Evolutionary conservation across 2,113 vertebrate genomes (phyloP), one percentile per base, ranked within the genome.

Genomic region (Ctenomys sociabilis): DNA sequence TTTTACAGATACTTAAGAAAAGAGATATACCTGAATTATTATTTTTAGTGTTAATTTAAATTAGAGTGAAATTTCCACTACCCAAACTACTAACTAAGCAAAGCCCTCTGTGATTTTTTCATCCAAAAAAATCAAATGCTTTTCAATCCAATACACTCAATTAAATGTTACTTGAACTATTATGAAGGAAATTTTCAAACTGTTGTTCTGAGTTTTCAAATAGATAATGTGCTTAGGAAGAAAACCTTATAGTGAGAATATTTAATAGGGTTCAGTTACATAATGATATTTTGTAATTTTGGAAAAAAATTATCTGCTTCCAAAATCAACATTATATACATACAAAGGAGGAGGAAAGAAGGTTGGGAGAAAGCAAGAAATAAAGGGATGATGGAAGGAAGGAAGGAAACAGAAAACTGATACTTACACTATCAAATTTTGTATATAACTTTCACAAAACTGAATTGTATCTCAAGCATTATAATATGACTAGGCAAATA

Each of bases 121-220:
- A 19, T n/a, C 22, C 2, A 4, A 80, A 57, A 91, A 49, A 64
- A 28, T 45, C 32, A 35, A 59, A 1, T 64, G 37, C 10, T 1
- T 85, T 85, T 88, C 32, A 78, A 19, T 80, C 35, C 95, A 35
- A 85, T 64, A 13, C 83, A 13, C 83, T 95, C 28, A 43, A 66
- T 88, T 17, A 21, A 81, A 81, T 93, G 95, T 83, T 59, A 88
- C 88, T 91, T 96, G 22, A 16, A 93, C 32, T 91, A 52, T 95
- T 80, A 84, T 43, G 35, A 96, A 59, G 5, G 28, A 81, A 96
- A 54, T 88, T 85, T 85, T 49, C 63, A 91, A 94, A 95, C 12
- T 1, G 24, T 49, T 35, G 3, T 43, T 68, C 7, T 14, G 9
- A 32, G 21, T 75, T 93, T 88, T 91, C 59, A 91, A 91, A 75